These are phyloP conservation scores for Pyrrhia umbra DNA, from an alignment of 2,888 invertebrate species.

Conservation along the genomic window DNA sequence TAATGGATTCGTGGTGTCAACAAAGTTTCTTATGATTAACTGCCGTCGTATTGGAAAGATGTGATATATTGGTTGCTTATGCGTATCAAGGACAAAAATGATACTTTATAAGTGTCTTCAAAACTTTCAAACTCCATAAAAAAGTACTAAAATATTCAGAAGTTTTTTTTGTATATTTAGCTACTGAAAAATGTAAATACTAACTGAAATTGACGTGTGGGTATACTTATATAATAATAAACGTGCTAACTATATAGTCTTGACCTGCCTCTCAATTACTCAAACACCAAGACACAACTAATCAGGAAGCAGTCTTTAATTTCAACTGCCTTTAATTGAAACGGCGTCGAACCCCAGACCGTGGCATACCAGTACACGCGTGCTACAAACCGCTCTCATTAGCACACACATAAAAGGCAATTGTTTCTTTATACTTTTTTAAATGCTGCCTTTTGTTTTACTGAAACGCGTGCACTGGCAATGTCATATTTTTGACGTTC, in stretches of 20 bases:
- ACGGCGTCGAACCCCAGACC: slow-evolving; percentile 53
- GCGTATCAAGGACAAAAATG: slow-evolving; percentile 54
- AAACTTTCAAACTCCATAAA: slow-evolving; percentile 30
- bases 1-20: slow-evolving; percentile 86
- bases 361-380: slow-evolving; percentile 48
- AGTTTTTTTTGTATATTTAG: slow-evolving; percentile 45
- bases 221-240: slow-evolving; percentile 38
- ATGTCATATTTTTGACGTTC: slow-evolving; percentile 77
- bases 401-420: slow-evolving; percentile 83
- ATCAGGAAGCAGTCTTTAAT: slow-evolving; percentile 53
- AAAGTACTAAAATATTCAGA: slow-evolving; percentile 52
- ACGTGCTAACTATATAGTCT: slow-evolving; percentile 16
- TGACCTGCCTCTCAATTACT: slow-evolving; percentile 56
- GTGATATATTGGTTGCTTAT: slow-evolving; percentile 59
- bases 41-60: slow-evolving; percentile 69
- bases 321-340: slow-evolving; percentile 65
- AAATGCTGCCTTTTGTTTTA: slow-evolving; percentile 77
- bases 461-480: slow-evolving; percentile 77
- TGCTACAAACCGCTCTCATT: slow-evolving; percentile 70
- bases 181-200: slow-evolving; percentile 57
- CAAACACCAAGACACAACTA: slow-evolving; percentile 50
- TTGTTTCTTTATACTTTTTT: slow-evolving; percentile 84
- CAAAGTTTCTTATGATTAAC: slow-evolving; percentile 81
- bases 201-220: slow-evolving; percentile 40
- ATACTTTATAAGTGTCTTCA: slow-evolving; percentile 35